A percentile compares a stretch with the other conserved stretches of the same genome.
Conservation (phyloP, 2,888 invertebrate species). For the Chrysodeixis includens region DNA sequence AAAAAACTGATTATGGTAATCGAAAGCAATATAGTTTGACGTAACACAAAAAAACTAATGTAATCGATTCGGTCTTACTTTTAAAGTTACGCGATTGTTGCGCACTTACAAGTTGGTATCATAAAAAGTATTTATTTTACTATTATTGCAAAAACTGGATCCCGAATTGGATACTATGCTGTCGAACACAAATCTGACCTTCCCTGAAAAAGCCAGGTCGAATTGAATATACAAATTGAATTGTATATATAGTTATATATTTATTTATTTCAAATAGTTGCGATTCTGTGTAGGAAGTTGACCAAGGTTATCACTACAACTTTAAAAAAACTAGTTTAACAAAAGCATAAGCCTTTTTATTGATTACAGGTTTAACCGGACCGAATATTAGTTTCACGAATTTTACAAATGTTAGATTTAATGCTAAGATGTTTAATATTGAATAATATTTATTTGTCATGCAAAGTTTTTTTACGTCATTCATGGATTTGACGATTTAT, state of each 20-base stretch:
- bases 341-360: constrained; percentile 15
- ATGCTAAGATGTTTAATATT: constrained; percentile 24
- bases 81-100: constrained; percentile 22
- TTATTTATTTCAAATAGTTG: too few species aligned
- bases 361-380: constrained; percentile 17
- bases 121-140: neutral
- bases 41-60: constrained; percentile 23
- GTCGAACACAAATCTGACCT: too few species aligned
- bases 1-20: constrained; percentile 39
- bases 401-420: constrained; percentile 21
- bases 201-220: too few species aligned
- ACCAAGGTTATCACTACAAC: constrained; percentile 24
- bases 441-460: constrained; percentile 31
- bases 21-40: constrained; percentile 25
- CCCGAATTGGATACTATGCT: too few species aligned
- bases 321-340: constrained; percentile 38
- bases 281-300: constrained; percentile 14
- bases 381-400: constrained; percentile 33
- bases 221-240: too few species aligned
- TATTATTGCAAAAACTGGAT: neutral
- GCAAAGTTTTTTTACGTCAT: constrained; percentile 13
- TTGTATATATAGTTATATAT: too few species aligned
- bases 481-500: neutral
- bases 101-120: constrained; percentile 37
- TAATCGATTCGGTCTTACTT: constrained; percentile 40